These are phyloP conservation scores for Euphydryas editha DNA, from an alignment of 2,888 invertebrate genomes.

Conservation along the genomic window DNA sequence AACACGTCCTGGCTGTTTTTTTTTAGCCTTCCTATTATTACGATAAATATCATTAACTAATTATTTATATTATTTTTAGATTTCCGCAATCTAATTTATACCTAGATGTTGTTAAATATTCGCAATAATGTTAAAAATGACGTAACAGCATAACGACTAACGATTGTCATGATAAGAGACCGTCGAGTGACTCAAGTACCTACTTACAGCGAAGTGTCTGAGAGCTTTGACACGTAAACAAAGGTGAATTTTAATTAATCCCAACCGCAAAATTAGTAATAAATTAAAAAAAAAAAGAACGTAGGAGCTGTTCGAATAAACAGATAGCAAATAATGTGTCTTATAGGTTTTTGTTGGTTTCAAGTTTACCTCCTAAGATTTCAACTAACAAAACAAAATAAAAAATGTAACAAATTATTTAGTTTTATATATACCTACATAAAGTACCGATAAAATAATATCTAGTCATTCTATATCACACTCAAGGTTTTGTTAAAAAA, in stretches of 20 bases:
- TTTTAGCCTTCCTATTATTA: too few species aligned
- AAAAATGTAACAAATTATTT: too few species aligned
- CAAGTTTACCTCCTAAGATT: too few species aligned
- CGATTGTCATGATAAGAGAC: background rate
- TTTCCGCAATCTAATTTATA: background rate
- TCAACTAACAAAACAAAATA: too few species aligned
- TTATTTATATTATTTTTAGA: too few species aligned
- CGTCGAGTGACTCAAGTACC: conserved; percentile 9
- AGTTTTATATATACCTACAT: too few species aligned
- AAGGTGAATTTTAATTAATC: background rate
- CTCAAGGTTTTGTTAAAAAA: too few species aligned
- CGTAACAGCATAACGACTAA: background rate
- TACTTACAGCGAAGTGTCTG: background rate
- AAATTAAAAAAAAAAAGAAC: background rate
- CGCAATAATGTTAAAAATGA: background rate
- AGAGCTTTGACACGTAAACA: background rate
- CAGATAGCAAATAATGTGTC: background rate
- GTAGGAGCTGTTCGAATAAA: background rate
- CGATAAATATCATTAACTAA: too few species aligned
- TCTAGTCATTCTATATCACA: too few species aligned
- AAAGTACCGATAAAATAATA: too few species aligned
- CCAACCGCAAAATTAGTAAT: background rate
- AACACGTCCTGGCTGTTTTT: too few species aligned
- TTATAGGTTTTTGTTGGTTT: too few species aligned
- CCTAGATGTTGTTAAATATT: background rate